phyloP scores from a whole-genome alignment of 2,888 invertebrate species.

The Neoascia interrupta region DNA sequence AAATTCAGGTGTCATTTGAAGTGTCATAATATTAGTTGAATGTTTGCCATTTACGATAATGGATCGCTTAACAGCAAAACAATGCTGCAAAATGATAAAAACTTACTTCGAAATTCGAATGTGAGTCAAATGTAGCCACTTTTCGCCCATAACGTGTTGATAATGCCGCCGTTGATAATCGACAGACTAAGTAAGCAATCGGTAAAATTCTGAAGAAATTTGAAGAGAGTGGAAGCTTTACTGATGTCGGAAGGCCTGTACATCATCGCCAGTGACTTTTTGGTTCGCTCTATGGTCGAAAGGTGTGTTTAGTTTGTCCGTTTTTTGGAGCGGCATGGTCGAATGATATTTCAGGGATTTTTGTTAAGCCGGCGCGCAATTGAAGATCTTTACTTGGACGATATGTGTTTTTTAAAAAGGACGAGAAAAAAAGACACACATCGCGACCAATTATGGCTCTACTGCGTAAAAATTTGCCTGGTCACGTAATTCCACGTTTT shows the following conservation, averaged over 20 bases:
- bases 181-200: not conserved
- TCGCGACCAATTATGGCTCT: not conserved
- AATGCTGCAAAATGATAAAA: not conserved
- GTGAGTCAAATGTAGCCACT: not conserved
- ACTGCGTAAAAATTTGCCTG: not conserved
- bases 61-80: no score
- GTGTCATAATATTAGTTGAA: no score
- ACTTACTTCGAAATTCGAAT: not conserved
- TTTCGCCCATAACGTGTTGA: no score
- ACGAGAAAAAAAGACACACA: not conserved
- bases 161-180: not conserved
- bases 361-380: not conserved
- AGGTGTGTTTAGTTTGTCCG: no score
- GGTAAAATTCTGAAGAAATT: not conserved
- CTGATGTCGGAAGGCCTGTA: not conserved
- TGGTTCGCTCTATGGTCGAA: not conserved
- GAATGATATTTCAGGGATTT: no score
- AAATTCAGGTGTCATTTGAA: not conserved
- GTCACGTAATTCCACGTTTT: not conserved
- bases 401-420: no score
- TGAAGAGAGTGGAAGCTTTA: no score
- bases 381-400: not conserved
- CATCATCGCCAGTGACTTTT: not conserved
- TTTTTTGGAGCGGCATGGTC: no score
- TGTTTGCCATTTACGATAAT: no score